Evolutionary conservation across 53 echinoderm and acorn worm genomes (phyloP).

Genomic region (Stichopus horrens): DNA sequence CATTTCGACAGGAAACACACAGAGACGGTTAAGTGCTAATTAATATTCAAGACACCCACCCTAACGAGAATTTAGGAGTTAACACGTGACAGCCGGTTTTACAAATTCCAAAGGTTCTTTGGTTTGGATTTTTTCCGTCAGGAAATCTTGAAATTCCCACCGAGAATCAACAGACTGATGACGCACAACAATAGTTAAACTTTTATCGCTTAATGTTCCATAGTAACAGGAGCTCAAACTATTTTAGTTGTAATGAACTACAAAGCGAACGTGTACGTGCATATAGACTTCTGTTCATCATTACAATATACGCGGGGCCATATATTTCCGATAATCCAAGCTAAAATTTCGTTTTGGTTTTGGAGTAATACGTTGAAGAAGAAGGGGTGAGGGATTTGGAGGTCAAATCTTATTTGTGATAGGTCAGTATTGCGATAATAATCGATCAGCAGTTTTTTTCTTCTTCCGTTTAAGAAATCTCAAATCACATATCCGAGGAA

Average conservation of each 20-base stretch:
- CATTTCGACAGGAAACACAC: constrained; percentile 21
- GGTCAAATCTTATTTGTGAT: too few relatives aligned
- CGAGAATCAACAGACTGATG: neutral
- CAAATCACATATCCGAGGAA: too few relatives aligned
- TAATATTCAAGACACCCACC: constrained; percentile 30
- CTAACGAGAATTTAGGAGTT: constrained; percentile 38
- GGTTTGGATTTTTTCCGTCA: neutral
- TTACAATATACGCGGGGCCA: too few relatives aligned
- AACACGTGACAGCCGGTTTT: constrained; percentile 2
- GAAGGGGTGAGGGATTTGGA: too few relatives aligned
- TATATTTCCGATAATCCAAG: too few relatives aligned
- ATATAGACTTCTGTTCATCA: neutral
- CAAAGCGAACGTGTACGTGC: neutral
- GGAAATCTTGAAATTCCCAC: neutral
- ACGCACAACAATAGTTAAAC: neutral
- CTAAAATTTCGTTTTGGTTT: too few relatives aligned
- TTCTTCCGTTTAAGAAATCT: too few relatives aligned
- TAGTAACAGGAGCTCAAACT: neutral
- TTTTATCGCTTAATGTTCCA: neutral
- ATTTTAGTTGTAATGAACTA: neutral
- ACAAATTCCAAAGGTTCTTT: neutral
- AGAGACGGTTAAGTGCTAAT: constrained; percentile 27
- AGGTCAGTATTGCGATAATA: too few relatives aligned
- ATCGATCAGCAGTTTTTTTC: too few relatives aligned
- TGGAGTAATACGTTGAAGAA: too few relatives aligned